Conservation (phyloP, 2,113 vertebrate genomes). For the Physeter macrocephalus region DNA sequence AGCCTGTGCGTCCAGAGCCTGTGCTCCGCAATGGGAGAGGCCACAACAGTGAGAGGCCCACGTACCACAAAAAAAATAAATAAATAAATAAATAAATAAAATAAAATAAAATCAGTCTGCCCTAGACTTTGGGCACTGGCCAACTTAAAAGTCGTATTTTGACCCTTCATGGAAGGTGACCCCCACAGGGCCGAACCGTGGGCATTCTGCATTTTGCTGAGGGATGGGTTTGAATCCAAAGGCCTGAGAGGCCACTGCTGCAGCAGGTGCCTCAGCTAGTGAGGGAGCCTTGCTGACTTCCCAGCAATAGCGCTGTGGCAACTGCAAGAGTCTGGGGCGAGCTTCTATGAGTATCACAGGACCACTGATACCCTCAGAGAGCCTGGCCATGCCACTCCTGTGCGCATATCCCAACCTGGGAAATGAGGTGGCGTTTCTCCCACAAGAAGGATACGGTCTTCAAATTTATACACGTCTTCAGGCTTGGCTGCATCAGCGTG, state of each 20-base stretch:
- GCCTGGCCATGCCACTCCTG: background rate
- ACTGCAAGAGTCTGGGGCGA: background rate
- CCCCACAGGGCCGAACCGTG: background rate
- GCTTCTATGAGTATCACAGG: background rate
- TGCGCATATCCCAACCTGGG: background rate
- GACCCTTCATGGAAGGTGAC: background rate
- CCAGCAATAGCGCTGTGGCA: background rate
- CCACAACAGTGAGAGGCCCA: too few species aligned
- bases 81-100: too few species aligned
- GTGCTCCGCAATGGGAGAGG: too few species aligned
- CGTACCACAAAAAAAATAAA: too few species aligned
- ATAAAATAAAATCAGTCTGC: background rate
- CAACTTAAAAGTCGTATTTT: background rate
- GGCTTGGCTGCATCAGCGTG: constrained; percentile 79
- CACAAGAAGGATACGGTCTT: constrained; percentile 89
- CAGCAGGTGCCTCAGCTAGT: background rate
- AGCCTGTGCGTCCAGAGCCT: too few species aligned
- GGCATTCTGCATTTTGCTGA: background rate
- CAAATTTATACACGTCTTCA: constrained; percentile 89
- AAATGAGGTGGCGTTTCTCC: background rate
- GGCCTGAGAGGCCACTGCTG: background rate
- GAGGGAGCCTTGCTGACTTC: background rate
- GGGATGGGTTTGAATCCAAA: background rate
- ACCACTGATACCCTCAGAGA: background rate
- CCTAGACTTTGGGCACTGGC: background rate